Conservation (phyloP, 2,797 vertebrate genomes). For the Alcedo quadribrachys region DNA sequence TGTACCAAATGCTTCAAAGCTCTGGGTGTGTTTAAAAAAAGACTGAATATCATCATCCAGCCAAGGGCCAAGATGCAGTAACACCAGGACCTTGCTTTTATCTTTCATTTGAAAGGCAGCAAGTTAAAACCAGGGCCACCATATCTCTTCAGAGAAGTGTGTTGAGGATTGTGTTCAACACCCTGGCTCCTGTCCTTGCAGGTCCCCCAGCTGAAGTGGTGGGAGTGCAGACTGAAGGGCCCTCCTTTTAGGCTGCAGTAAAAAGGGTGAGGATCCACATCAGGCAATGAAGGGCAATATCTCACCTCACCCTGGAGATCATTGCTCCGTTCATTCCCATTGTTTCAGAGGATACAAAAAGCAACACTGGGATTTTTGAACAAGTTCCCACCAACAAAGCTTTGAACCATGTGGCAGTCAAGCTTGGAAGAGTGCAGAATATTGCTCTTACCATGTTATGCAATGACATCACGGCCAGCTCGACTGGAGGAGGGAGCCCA, state of each 20-base stretch:
- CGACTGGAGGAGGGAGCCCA: neutral
- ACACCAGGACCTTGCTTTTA: neutral
- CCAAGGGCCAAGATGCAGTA: neutral
- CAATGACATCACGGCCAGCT: neutral
- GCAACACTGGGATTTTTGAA: neutral
- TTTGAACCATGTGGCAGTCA: neutral
- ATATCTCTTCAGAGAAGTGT: neutral
- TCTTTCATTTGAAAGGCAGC: neutral
- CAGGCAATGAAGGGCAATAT: neutral
- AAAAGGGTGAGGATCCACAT: neutral
- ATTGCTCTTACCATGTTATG: neutral
- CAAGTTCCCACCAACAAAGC: neutral
- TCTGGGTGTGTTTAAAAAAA: neutral
- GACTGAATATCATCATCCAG: neutral
- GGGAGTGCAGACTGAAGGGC: neutral
- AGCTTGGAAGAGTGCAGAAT: neutral
- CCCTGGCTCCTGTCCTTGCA: neutral
- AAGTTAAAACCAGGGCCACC: neutral
- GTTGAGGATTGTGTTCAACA: neutral
- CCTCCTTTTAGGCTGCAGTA: neutral
- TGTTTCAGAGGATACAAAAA: neutral
- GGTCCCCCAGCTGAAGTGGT: fast-evolving
- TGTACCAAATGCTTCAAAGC: neutral
- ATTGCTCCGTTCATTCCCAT: neutral
- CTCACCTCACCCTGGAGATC: neutral